A percentile compares a stretch with the other conserved stretches of the same genome.
Conservation (phyloP, 2,888 invertebrate species). For the Drosophila colorata region DNA sequence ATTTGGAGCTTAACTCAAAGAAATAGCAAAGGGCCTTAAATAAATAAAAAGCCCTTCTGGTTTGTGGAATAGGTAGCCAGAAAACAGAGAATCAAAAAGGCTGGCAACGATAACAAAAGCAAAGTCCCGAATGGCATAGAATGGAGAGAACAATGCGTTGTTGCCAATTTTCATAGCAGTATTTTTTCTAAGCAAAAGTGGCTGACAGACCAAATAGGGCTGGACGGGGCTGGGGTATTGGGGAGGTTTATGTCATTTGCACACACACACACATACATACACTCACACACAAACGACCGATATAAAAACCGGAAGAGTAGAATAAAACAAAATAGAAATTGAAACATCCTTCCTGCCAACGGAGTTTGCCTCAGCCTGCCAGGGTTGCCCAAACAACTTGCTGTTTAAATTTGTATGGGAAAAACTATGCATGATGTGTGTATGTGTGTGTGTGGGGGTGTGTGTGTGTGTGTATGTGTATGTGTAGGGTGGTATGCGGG, state of each 20-base stretch:
- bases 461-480: constrained; percentile 10
- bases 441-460: constrained; percentile 17
- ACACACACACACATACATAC: constrained; percentile 16
- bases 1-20: constrained; percentile 45
- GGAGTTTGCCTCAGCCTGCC: constrained; percentile 19
- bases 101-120: constrained; percentile 41
- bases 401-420: constrained; percentile 61
- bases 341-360: constrained; percentile 79
- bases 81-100: constrained; percentile 31
- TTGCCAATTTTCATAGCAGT: constrained; percentile 68
- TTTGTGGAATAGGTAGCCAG: constrained; percentile 50
- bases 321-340: constrained; percentile 80
- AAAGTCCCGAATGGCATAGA: constrained; percentile 22
- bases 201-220: background rate
- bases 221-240: constrained; percentile 12
- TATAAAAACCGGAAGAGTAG: constrained; percentile 74
- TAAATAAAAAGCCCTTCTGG: constrained; percentile 64
- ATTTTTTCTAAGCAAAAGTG: constrained; percentile 43
- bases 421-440: constrained; percentile 38
- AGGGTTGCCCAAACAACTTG: constrained; percentile 56
- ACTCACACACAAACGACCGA: constrained; percentile 56
- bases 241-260: constrained; percentile 65
- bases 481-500: constrained; percentile 28
- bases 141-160: constrained; percentile 45
- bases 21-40: constrained; percentile 59